A percentile compares a stretch with the other conserved stretches of the same genome.
Evolutionary conservation across 2,797 vertebrate genomes (phyloP).

Genomic region (Rousettus madagascariensis): DNA sequence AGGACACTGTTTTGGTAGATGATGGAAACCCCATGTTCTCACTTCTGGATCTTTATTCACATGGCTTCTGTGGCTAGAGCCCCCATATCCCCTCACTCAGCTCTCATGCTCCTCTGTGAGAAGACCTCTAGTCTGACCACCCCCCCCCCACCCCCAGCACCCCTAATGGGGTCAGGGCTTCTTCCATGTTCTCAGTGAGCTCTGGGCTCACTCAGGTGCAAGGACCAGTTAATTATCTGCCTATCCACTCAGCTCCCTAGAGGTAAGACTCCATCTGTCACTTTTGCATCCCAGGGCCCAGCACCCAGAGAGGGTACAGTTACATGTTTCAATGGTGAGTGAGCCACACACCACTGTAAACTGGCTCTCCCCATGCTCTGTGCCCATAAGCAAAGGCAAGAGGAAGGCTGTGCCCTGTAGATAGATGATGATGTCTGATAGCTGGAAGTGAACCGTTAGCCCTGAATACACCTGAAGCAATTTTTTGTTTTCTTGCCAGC

Average conservation of each 20-base stretch:
- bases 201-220: neutral
- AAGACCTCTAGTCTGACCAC: neutral
- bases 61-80: neutral
- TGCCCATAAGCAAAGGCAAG: neutral
- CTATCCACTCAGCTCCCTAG: neutral
- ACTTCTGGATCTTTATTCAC: neutral
- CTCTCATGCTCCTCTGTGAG: neutral
- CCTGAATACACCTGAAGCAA: neutral
- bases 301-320: neutral
- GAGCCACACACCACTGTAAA: neutral
- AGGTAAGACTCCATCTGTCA: neutral
- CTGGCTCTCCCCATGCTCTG: neutral
- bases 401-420: neutral
- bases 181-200: neutral
- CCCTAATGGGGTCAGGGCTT: neutral
- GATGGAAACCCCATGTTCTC: neutral
- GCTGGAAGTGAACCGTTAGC: no score
- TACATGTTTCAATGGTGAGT: neutral
- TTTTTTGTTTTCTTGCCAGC: neutral
- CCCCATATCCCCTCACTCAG: no score
- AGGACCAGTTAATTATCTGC: neutral
- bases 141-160: no score
- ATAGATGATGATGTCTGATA: neutral
- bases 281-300: neutral
- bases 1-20: neutral